Evolutionary conservation across 2,113 vertebrate genomes (phyloP).

Genomic region (Callopanchax toddi): DNA sequence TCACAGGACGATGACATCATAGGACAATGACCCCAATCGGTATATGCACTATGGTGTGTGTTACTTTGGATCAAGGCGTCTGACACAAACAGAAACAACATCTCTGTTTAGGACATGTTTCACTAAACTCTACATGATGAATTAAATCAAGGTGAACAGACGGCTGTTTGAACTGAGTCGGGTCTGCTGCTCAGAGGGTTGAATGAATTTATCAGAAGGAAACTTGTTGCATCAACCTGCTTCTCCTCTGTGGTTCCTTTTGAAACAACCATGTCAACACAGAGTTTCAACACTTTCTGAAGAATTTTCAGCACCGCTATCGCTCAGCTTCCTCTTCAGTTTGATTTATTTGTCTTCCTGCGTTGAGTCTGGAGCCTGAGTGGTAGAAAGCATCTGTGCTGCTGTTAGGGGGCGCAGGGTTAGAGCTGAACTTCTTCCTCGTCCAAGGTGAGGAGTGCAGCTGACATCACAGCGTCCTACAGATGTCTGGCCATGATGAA

Average conservation of each 20-base stretch:
- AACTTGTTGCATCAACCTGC: slow-evolving; percentile 30
- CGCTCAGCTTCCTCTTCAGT: slow-evolving; percentile 21
- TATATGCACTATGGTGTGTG: too few species aligned
- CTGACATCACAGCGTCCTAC: slow-evolving; percentile 14
- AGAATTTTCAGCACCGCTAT: slow-evolving; percentile 46
- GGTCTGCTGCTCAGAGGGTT: too few species aligned
- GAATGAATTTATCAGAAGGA: background rate
- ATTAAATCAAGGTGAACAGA: too few species aligned
- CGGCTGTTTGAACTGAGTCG: too few species aligned
- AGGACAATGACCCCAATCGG: too few species aligned
- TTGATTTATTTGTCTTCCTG: background rate
- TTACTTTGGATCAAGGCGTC: too few species aligned
- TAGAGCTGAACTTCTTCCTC: slow-evolving; percentile 62
- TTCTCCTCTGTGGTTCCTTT: slow-evolving; percentile 33
- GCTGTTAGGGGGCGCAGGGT: background rate
- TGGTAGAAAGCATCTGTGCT: background rate
- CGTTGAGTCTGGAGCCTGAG: background rate
- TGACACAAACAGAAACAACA: too few species aligned
- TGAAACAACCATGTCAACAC: slow-evolving; percentile 50
- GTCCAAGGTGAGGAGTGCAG: slow-evolving; percentile 24
- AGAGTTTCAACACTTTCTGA: slow-evolving; percentile 58
- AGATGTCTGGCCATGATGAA: background rate
- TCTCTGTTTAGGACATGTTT: too few species aligned
- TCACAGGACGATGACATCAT: too few species aligned
- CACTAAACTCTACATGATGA: too few species aligned